phyloP scores from a whole-genome alignment of 2,113 vertebrate species.

The Urocolius indicus region DNA sequence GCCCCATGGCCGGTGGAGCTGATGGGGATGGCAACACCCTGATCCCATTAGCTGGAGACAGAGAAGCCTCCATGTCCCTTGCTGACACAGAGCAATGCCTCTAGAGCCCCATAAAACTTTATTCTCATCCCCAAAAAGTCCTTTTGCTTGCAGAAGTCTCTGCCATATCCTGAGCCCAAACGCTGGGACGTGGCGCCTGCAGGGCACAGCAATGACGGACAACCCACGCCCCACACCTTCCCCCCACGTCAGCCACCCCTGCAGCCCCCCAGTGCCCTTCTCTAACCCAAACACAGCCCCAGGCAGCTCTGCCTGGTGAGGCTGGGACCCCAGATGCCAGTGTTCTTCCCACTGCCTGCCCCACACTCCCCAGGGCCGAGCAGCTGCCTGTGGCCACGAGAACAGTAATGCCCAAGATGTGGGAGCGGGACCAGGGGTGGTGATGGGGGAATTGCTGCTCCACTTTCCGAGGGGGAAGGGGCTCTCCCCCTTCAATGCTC shows the following conservation, averaged over 20 bases:
- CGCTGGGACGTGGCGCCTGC: not conserved
- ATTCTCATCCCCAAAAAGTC: not conserved
- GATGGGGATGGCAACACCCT: not conserved
- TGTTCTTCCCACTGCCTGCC: accelerated
- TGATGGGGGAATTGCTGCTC: not conserved
- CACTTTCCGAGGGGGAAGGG: constrained; percentile 46
- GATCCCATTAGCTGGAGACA: not conserved
- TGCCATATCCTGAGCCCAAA: not conserved
- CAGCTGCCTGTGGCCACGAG: accelerated
- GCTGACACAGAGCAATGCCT: not conserved
- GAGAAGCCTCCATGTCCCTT: not conserved
- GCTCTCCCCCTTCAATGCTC: constrained; percentile 60
- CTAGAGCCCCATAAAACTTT: not conserved
- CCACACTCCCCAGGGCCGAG: accelerated
- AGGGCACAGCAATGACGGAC: accelerated
- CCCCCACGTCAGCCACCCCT: not conserved
- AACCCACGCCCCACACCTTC: not conserved
- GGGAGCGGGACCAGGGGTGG: not conserved
- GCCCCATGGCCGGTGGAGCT: accelerated
- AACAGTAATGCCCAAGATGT: not conserved
- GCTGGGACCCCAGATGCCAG: not conserved
- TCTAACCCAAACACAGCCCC: not conserved
- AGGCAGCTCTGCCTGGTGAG: not conserved
- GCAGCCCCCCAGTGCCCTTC: not conserved
- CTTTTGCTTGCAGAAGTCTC: not conserved